Conservation (phyloP, 2,888 invertebrate genomes). For the Amphiduros pacificus region DNA sequence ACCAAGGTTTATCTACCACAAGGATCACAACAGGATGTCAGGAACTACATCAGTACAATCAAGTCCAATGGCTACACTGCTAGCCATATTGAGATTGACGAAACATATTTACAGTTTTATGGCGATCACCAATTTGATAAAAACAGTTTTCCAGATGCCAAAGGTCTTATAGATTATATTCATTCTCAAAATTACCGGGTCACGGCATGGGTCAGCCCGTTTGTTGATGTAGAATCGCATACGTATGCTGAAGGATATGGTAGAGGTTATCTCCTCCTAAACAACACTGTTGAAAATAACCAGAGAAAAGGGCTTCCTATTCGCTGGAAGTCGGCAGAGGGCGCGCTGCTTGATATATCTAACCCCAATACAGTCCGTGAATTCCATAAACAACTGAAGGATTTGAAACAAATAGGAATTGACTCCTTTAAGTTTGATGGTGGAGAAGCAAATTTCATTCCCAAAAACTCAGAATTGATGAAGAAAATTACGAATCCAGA, state of each 20-base stretch:
- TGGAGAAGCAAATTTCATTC: constrained; percentile 57
- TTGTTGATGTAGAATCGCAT: constrained; percentile 81
- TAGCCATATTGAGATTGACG: constrained; percentile 70
- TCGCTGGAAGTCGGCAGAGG: constrained; percentile 76
- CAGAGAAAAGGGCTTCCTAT: too few relatives aligned
- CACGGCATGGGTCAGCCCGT: constrained; percentile 66
- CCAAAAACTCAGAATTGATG: too few relatives aligned
- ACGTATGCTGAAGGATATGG: too few relatives aligned
- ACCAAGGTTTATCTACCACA: constrained; percentile 78
- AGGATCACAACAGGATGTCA: constrained; percentile 59
- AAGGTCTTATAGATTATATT: constrained; percentile 64
- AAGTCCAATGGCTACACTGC: constrained; percentile 34
- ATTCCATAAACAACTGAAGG: constrained; percentile 71
- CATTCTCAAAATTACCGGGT: constrained; percentile 68
- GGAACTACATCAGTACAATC: constrained; percentile 33
- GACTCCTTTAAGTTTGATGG: constrained; percentile 88
- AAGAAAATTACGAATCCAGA: too few relatives aligned
- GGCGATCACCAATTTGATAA: constrained; percentile 70
- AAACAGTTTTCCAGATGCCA: constrained; percentile 72
- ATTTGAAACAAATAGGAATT: constrained; percentile 71
- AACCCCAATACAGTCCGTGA: constrained; percentile 80
- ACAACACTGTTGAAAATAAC: too few relatives aligned
- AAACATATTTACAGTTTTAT: constrained; percentile 83
- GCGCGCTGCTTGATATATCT: constrained; percentile 78
- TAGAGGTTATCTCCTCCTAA: too few relatives aligned